phyloP scores from a whole-genome alignment of 2,113 vertebrate species.

The Vicugna pacos region DNA sequence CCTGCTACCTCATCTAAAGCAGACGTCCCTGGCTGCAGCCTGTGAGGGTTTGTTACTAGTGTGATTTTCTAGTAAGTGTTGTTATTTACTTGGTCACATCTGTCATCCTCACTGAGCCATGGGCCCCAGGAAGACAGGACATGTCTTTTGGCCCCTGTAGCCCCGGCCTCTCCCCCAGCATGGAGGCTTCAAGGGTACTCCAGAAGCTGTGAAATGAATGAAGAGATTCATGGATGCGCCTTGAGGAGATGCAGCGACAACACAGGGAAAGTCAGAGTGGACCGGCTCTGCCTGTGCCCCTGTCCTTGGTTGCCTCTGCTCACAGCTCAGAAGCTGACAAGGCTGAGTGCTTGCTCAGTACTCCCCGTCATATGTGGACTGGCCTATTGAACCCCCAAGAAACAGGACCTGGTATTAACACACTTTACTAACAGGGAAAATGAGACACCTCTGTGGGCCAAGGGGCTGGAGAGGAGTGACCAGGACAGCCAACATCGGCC shows the following conservation, averaged over 20 bases:
- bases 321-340: neutral
- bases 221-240: neutral
- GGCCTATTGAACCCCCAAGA: neutral
- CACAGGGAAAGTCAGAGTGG: neutral
- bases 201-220: neutral
- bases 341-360: neutral
- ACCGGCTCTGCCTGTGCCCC: too few relatives aligned
- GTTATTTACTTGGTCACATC: rapidly evolving
- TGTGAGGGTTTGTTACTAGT: too few relatives aligned
- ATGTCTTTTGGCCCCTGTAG: neutral
- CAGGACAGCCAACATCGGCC: rapidly evolving
- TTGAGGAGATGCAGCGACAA: neutral
- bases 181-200: too few relatives aligned
- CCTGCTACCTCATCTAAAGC: too few relatives aligned
- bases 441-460: neutral
- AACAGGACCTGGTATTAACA: neutral
- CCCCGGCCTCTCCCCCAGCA: rapidly evolving
- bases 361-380: rapidly evolving
- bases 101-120: neutral
- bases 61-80: too few relatives aligned
- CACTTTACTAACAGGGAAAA: neutral
- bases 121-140: neutral
- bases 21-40: neutral
- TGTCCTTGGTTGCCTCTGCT: neutral
- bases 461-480: too few relatives aligned